These are phyloP conservation scores for Cotesia typhae DNA, from an alignment of 1,140 invertebrate genomes.

Conservation along the genomic window DNA sequence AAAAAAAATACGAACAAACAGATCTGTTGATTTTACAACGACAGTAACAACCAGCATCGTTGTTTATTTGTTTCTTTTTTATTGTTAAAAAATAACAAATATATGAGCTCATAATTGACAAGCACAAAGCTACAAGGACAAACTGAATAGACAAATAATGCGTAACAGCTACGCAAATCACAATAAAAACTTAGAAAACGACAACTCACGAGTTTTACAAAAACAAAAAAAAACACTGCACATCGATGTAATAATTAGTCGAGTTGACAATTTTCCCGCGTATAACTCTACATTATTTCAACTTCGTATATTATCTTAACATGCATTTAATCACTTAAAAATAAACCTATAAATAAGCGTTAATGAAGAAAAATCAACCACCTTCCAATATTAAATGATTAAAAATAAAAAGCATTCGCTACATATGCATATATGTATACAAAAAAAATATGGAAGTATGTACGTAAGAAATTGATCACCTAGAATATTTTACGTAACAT, in stretches of 20 bases:
- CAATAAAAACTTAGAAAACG: constrained; percentile 24
- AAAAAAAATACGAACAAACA: neutral
- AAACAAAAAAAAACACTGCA: constrained; percentile 1
- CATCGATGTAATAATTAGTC: constrained; percentile 4
- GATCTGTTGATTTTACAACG: neutral
- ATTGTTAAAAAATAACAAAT: neutral
- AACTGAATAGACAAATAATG: constrained; percentile 49
- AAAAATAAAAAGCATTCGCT: no score
- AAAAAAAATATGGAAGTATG: no score
- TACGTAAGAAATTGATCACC: no score
- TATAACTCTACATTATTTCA: neutral
- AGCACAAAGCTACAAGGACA: constrained; percentile 20
- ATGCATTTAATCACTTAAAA: no score
- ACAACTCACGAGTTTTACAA: constrained; percentile 21
- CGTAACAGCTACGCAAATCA: constrained; percentile 59
- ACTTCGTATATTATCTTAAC: constrained; percentile 1
- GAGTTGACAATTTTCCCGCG: constrained; percentile 12
- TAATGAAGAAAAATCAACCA: no score
- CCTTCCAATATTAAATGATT: no score
- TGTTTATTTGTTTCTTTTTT: no score
- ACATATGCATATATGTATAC: no score
- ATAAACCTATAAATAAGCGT: no score
- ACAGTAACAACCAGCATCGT: neutral
- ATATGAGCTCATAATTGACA: neutral
- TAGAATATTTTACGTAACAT: no score